Evolutionary conservation across 2,113 vertebrate genomes (phyloP).

Genomic region (Abramis brama): DNA sequence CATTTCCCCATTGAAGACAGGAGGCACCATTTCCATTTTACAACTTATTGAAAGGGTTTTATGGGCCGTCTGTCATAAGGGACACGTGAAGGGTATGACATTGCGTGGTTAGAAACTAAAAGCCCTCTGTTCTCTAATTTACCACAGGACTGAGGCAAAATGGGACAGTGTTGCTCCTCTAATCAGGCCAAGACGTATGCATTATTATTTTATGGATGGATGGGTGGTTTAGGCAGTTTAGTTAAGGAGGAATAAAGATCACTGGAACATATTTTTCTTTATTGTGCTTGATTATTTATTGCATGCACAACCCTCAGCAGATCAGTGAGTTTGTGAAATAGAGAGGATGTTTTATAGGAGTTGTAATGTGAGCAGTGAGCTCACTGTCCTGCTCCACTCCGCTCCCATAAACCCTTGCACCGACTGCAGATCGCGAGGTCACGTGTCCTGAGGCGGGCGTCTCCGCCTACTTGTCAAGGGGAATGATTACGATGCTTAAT

Average conservation of each 20-base stretch:
- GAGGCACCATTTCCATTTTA: slow-evolving; percentile 78
- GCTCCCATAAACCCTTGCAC: slow-evolving; percentile 39
- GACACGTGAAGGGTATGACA: slow-evolving; percentile 73
- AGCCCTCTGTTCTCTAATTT: slow-evolving; percentile 32
- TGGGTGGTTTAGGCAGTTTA: neutral
- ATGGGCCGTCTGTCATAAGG: slow-evolving; percentile 72
- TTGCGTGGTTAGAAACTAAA: slow-evolving; percentile 51
- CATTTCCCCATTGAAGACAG: slow-evolving; percentile 67
- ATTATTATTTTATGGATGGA: neutral
- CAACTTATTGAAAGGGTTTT: slow-evolving; percentile 76
- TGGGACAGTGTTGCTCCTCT: neutral
- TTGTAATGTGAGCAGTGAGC: slow-evolving; percentile 54
- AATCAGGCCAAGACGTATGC: neutral
- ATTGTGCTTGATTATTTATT: slow-evolving; percentile 9
- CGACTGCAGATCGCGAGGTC: slow-evolving; percentile 79
- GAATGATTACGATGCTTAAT: slow-evolving; percentile 86
- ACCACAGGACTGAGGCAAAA: neutral
- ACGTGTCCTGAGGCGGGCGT: slow-evolving; percentile 79
- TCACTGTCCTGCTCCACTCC: slow-evolving; percentile 56
- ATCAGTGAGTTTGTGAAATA: slow-evolving; percentile 24
- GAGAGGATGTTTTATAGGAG: slow-evolving; percentile 45
- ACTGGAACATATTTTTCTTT: neutral
- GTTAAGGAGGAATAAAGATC: neutral
- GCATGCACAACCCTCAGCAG: slow-evolving; percentile 1
- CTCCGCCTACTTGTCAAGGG: slow-evolving; percentile 84